These are phyloP conservation scores for Elephas maximus DNA, from an alignment of 2,113 vertebrate genomes.

Conservation along the genomic window DNA sequence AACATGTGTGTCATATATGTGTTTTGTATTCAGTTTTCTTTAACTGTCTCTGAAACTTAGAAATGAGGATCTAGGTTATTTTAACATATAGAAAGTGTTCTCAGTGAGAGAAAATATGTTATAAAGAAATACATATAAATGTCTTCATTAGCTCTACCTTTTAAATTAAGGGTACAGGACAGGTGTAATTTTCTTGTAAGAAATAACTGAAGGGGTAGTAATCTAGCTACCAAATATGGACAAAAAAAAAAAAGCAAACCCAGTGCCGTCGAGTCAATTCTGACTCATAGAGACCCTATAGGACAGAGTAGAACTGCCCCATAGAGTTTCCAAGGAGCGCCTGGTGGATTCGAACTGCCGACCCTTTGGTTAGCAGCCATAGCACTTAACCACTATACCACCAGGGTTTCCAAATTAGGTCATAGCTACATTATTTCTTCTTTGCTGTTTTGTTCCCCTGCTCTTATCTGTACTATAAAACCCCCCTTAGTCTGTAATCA, in stretches of 20 bases:
- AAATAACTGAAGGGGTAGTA: background rate
- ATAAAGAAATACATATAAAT: background rate
- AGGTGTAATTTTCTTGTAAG: slow-evolving; percentile 46
- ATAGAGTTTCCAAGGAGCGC: too few relatives aligned
- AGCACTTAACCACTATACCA: too few relatives aligned
- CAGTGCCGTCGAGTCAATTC: too few relatives aligned
- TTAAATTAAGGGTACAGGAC: background rate
- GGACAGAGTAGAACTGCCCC: too few relatives aligned
- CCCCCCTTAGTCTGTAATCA: background rate
- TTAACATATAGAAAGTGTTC: slow-evolving; percentile 11
- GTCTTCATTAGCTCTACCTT: background rate
- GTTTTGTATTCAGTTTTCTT: slow-evolving; percentile 41
- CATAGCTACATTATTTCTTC: slow-evolving; percentile 32
- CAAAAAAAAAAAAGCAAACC: background rate
- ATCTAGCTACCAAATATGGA: background rate
- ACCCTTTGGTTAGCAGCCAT: too few relatives aligned
- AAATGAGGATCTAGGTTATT: slow-evolving; percentile 31
- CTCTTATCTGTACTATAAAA: slow-evolving; percentile 40
- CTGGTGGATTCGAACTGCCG: too few relatives aligned
- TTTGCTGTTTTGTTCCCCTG: slow-evolving; percentile 30
- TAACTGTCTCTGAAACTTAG: background rate
- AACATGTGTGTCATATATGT: background rate
- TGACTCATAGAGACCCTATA: too few relatives aligned
- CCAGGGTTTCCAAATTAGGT: background rate
- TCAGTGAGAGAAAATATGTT: background rate